phyloP scores from a whole-genome alignment of 2,888 invertebrate species.

The Ectemnius lituratus region DNA sequence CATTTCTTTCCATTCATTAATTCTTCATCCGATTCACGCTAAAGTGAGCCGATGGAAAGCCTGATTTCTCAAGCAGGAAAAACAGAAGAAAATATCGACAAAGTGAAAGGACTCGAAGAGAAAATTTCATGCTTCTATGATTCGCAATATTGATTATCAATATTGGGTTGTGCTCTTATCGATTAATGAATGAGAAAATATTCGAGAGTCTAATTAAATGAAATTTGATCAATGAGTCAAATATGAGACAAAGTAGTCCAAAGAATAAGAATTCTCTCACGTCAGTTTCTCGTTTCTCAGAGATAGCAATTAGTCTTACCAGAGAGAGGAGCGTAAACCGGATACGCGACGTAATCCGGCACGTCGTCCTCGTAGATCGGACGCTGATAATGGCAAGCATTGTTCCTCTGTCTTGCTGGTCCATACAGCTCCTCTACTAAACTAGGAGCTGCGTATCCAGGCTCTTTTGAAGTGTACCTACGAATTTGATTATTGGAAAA shows the following conservation, averaged over 20 bases:
- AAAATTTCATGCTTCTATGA: constrained; percentile 23
- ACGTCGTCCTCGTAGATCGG: constrained; percentile 73
- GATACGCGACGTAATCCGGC: constrained; percentile 66
- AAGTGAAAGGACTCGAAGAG: constrained; percentile 34
- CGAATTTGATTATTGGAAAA: too few species aligned
- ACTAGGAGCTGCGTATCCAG: constrained; percentile 71
- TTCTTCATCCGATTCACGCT: not conserved
- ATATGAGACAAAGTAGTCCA: not conserved
- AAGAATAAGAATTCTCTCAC: too few species aligned
- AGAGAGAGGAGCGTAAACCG: constrained; percentile 71
- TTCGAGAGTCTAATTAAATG: too few species aligned
- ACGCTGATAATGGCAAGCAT: constrained; percentile 67
- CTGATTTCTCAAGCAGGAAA: constrained; percentile 13
- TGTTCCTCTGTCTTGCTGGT: constrained; percentile 60
- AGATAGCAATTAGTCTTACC: constrained; percentile 57
- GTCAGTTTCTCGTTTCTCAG: too few species aligned
- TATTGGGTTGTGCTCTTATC: too few species aligned
- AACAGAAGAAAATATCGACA: constrained; percentile 23
- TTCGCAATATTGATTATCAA: too few species aligned
- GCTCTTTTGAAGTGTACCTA: constrained; percentile 64
- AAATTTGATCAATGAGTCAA: too few species aligned
- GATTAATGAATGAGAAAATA: too few species aligned
- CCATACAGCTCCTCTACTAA: constrained; percentile 72
- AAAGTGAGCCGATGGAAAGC: too few species aligned
- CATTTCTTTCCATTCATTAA: constrained; percentile 2